Base-by-base conservation (phyloP, 2,113 vertebrate species). In the Lynx canadensis region DNA sequence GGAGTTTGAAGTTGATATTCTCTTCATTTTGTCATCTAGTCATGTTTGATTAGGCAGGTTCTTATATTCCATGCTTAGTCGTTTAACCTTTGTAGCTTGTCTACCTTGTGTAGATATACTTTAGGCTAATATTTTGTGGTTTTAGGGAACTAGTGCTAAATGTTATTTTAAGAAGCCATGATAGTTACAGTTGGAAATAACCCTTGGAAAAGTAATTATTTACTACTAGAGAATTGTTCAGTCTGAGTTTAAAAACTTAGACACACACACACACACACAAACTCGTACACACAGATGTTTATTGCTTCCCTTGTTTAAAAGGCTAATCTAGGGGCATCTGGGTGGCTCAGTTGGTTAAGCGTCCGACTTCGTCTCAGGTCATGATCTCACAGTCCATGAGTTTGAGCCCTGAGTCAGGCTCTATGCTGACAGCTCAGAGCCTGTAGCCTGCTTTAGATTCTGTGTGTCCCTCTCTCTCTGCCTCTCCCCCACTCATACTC, bases 141-240 rank as follows among this genome's bases (percentile, higher is more conserved):
- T 94, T 93, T 90, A 50, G 57, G 50, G 50, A 85, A 36, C 68
- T 95, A 78, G 29, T 94, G 31, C 13, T 94, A n/a, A 60, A 55
- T 93, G 16, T 50, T 94, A 55, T 66, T 97, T 91, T 95, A 78
- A 81, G 73, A 95, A 86, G 18, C 71, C 33, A 82, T 71, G 36
- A 11, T 81, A 85, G 29, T 90, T 88, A 41, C 18, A 76, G 21
- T 80, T 74, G 60, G 38, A 73, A 48, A 38, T 82, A 95, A 79
- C 7, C 29, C 31, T 52, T 33, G 45, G 29, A 89, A 85, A 89
- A 89, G 55, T 94, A 10, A 23, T 80, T 94, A 27, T 33, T 68
- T 95, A 31, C 21, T 57, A 73, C 27, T 57, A 89, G 52, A 31
- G 19, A 95, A 91, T 69, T 96, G 52, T 48, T 89, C 91, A 85